Evolutionary conservation across 53 echinoderm and acorn worm genomes (phyloP).

Genomic region (Holothuria scabra): DNA sequence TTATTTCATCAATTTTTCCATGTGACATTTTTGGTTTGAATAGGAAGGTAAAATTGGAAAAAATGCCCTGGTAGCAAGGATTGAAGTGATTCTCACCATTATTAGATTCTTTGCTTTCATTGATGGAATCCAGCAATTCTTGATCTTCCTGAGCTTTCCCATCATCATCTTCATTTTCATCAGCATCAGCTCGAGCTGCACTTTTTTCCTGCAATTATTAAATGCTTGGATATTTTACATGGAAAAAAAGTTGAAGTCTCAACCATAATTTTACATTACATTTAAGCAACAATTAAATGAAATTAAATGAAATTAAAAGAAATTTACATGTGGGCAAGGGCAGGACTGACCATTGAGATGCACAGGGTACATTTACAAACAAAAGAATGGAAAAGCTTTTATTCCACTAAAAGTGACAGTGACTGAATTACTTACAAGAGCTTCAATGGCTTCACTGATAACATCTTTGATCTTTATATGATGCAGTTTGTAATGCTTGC

Average conservation of each 20-base stretch:
- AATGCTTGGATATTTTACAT: too few relatives aligned
- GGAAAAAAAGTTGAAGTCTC: too few relatives aligned
- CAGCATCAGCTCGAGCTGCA: constrained; percentile 92
- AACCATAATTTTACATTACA: too few relatives aligned
- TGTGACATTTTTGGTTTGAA: neutral
- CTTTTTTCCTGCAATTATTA: constrained; percentile 78
- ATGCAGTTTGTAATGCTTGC: constrained; percentile 96
- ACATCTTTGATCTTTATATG: constrained; percentile 99
- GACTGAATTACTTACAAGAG: constrained; percentile 68
- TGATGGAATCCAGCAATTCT: constrained; percentile 91
- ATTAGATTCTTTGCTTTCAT: constrained; percentile 93
- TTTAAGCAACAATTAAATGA: too few relatives aligned
- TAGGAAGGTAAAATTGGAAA: neutral
- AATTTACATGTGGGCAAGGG: too few relatives aligned
- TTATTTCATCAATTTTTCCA: too few relatives aligned
- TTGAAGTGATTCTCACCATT: constrained; percentile 67
- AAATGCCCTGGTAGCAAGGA: neutral
- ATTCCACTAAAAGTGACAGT: neutral
- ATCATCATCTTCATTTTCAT: constrained; percentile 99
- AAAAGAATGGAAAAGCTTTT: too few relatives aligned
- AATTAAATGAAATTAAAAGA: too few relatives aligned
- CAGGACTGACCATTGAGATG: too few relatives aligned
- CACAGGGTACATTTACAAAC: too few relatives aligned
- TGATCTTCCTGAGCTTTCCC: constrained; percentile 99
- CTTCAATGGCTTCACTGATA: constrained; percentile 88